phyloP scores from a whole-genome alignment of 2,113 vertebrate genomes.

The Aegypius monachus region DNA sequence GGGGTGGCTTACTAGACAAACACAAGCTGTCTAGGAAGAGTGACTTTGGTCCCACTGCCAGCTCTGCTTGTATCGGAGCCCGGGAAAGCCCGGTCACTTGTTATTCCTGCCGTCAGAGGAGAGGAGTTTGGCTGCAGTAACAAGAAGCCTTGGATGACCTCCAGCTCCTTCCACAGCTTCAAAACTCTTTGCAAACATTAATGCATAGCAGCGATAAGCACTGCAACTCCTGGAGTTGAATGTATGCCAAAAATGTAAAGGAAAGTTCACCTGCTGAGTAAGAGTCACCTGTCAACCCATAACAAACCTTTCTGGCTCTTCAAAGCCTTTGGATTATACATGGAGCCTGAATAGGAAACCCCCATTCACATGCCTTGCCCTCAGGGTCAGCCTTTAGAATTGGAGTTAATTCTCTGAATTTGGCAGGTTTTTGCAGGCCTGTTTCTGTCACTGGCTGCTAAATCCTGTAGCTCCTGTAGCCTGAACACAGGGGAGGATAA shows the following conservation, averaged over 20 bases:
- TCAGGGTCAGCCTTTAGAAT: neutral
- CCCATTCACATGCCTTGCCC: neutral
- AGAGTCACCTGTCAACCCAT: neutral
- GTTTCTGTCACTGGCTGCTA: neutral
- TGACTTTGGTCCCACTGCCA: neutral
- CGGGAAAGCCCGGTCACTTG: neutral
- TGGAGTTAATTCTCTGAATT: neutral
- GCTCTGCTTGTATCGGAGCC: neutral
- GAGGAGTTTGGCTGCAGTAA: neutral
- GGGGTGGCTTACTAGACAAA: neutral
- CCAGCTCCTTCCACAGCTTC: neutral
- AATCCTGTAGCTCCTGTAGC: neutral
- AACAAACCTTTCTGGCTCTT: neutral
- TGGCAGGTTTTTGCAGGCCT: neutral
- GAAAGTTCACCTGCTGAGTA: neutral
- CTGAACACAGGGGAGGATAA: neutral
- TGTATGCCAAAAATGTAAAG: neutral
- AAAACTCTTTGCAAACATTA: neutral
- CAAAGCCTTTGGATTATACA: neutral
- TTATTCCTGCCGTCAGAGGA: neutral
- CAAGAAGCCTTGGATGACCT: neutral
- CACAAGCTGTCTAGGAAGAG: neutral
- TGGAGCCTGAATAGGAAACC: neutral
- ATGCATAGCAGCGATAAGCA: rapidly evolving
- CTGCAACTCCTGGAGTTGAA: neutral